Evolutionary conservation across 2,113 vertebrate genomes (phyloP).

Genomic region (Otocyon megalotis): DNA sequence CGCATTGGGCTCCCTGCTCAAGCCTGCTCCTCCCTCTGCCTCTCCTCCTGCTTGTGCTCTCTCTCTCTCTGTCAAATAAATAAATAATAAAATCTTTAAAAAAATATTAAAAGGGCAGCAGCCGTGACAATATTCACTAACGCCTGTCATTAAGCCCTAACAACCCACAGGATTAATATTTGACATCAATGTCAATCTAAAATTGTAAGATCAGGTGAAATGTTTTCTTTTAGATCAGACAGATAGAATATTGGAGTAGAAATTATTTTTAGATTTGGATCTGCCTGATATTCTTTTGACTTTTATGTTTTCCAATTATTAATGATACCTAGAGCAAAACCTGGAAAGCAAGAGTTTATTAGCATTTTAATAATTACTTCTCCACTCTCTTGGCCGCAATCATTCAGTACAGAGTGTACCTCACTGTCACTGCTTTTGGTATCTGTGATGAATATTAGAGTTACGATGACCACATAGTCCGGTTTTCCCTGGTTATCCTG

Average conservation of each 20-base stretch:
- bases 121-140: constrained; percentile 74
- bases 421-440: not conserved
- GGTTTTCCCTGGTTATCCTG: not conserved
- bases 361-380: not conserved
- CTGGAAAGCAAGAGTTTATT: not conserved
- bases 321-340: not conserved
- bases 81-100: not conserved
- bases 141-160: constrained; percentile 72
- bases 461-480: not conserved
- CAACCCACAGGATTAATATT: constrained; percentile 64
- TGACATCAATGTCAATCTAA: constrained; percentile 64
- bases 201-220: constrained; percentile 58
- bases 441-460: not conserved
- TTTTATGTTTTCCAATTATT: not conserved
- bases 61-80: too few relatives aligned
- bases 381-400: not conserved
- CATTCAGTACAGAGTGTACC: not conserved
- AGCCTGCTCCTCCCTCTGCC: too few relatives aligned
- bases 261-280: constrained; percentile 48
- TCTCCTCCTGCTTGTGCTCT: too few relatives aligned
- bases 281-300: not conserved
- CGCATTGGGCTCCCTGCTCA: too few relatives aligned
- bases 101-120: constrained; percentile 77
- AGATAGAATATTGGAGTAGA: not conserved
- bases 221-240: constrained; percentile 32